These are phyloP conservation scores for Aphodius granarius DNA, from an alignment of 2,888 invertebrate species.

Conservation along the genomic window DNA sequence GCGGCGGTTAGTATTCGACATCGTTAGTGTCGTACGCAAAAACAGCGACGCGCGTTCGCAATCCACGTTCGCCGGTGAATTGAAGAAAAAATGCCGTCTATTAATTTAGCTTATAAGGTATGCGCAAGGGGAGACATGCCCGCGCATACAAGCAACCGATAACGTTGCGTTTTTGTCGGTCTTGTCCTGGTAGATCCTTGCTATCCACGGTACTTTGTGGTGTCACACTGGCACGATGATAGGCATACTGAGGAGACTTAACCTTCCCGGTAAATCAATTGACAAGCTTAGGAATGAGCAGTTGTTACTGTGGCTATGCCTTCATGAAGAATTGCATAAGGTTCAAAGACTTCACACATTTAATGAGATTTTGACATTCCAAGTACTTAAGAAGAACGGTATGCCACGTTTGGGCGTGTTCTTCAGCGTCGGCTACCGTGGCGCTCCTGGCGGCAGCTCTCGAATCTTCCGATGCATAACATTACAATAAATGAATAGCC, in stretches of 20 bases:
- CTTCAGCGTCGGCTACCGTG: not conserved
- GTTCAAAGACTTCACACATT: too few species aligned
- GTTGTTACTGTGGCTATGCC: too few species aligned
- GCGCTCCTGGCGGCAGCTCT: not conserved
- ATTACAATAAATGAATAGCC: constrained; percentile 13
- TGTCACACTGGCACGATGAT: not conserved
- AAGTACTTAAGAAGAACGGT: too few species aligned
- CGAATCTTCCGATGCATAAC: constrained; percentile 11
- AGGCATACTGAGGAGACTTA: not conserved
- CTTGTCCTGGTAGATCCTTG: not conserved
- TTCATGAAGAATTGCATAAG: too few species aligned
- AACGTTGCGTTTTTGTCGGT: not conserved
- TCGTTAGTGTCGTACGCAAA: constrained; percentile 6
- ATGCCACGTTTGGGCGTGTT: constrained; percentile 9
- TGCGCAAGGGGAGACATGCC: not conserved
- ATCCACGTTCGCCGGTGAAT: not conserved
- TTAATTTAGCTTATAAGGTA: constrained; percentile 9
- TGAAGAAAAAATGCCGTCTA: not conserved
- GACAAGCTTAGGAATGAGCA: not conserved
- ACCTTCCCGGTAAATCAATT: not conserved
- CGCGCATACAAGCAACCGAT: not conserved
- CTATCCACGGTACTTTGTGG: not conserved
- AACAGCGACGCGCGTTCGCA: not conserved
- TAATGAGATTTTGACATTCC: too few species aligned
- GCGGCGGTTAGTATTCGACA: not conserved